Evolutionary conservation across 1,140 invertebrate genomes (phyloP).

Genomic region (Neotoxoptera formosana): DNA sequence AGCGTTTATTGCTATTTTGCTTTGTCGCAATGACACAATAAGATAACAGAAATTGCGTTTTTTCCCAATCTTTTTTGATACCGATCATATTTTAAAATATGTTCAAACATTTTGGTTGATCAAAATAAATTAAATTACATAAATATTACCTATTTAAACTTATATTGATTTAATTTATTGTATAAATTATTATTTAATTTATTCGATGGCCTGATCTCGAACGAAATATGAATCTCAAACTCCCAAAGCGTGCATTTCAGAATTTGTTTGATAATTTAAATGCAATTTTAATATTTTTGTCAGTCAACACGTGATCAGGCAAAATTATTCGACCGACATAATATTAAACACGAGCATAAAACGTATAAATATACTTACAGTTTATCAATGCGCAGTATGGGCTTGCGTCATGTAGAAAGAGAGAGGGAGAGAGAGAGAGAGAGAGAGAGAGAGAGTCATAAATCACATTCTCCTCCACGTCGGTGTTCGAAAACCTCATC

Average conservation of each 20-base stretch:
- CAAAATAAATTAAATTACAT: too few species aligned
- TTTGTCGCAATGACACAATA: too few species aligned
- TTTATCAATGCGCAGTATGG: background rate
- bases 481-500: background rate
- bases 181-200: background rate
- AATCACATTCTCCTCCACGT: background rate
- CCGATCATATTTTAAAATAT: too few species aligned
- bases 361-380: background rate
- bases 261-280: background rate
- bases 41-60: too few species aligned
- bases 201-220: background rate
- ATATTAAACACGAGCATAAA: background rate
- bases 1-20: too few species aligned
- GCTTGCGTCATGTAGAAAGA: background rate
- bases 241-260: background rate
- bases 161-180: background rate
- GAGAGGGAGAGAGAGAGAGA: background rate
- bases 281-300: background rate
- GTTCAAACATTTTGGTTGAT: too few species aligned
- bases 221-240: background rate
- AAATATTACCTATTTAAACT: background rate
- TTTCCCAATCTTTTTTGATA: too few species aligned
- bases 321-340: background rate
- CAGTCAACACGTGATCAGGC: background rate
- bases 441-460: background rate